Percentiles rank a stretch among this genome's conserved stretches.
These are phyloP conservation scores for Chouioia cunea DNA, from an alignment of 2,888 invertebrate genomes.

Conservation along the genomic window DNA sequence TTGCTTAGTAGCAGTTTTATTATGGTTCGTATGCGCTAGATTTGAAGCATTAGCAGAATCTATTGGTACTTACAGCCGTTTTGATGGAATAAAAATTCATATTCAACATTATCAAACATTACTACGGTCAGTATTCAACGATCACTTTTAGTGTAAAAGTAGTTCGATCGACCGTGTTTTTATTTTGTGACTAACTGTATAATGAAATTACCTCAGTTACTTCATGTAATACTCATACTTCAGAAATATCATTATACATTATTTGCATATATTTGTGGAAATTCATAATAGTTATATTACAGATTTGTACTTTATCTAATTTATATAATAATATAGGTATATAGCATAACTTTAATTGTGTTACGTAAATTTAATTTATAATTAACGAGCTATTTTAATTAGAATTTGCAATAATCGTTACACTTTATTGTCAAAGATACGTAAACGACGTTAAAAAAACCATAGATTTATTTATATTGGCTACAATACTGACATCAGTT, in stretches of 20 bases:
- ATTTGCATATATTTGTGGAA: not conserved
- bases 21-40: conserved; percentile 54
- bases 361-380: too few species aligned
- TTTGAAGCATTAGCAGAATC: conserved; percentile 48
- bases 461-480: conserved; percentile 42
- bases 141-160: too few species aligned
- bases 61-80: conserved; percentile 5
- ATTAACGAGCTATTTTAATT: not conserved
- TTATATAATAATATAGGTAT: too few species aligned
- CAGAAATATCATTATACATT: conserved; percentile 10
- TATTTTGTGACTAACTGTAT: too few species aligned
- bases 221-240: too few species aligned
- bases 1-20: conserved; percentile 50
- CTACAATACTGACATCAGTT: conserved; percentile 40
- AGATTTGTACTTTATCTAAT: too few species aligned
- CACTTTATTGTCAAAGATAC: conserved; percentile 39
- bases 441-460: conserved; percentile 44
- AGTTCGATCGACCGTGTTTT: too few species aligned
- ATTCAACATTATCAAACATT: conserved; percentile 27
- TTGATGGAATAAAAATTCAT: conserved; percentile 1
- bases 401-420: not conserved
- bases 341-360: too few species aligned
- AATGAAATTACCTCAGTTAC: too few species aligned
- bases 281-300: not conserved
- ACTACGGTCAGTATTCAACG: conserved; percentile 19